A percentile compares a stretch with the other conserved stretches of the same genome.
These are phyloP conservation scores for Cylloceria caligata DNA, from an alignment of 2,888 invertebrate species.

Conservation along the genomic window DNA sequence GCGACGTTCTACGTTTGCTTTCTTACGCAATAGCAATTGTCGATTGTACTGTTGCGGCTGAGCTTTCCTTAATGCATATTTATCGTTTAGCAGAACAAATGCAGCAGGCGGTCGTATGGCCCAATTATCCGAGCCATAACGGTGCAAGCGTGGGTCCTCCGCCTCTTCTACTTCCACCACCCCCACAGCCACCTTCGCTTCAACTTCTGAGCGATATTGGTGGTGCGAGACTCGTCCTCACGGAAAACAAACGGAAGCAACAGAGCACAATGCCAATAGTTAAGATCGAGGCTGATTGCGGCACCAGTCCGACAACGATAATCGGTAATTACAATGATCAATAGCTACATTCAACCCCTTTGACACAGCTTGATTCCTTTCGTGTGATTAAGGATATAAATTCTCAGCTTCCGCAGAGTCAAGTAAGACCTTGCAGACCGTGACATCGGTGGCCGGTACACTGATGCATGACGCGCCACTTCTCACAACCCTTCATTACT, in stretches of 20 bases:
- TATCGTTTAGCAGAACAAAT: conserved; percentile 86
- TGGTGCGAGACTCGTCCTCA: conserved; percentile 89
- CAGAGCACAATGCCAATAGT: conserved; percentile 88
- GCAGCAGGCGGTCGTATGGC: conserved; percentile 91
- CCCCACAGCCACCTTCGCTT: conserved; percentile 88
- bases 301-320: conserved; percentile 79
- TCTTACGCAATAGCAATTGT: conserved; percentile 2
- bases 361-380: too few species aligned
- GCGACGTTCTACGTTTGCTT: not conserved
- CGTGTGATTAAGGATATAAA: too few species aligned
- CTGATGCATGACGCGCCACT: conserved; percentile 80
- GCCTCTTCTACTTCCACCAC: conserved; percentile 86
- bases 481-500: conserved; percentile 82
- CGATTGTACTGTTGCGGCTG: not conserved
- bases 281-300: conserved; percentile 90
- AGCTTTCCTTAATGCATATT: not conserved
- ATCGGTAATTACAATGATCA: conserved; percentile 77
- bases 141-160: conserved; percentile 84
- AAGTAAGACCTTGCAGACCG: conserved; percentile 81
- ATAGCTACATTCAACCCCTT: too few species aligned
- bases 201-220: conserved; percentile 86
- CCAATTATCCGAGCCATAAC: conserved; percentile 87
- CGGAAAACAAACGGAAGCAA: conserved; percentile 86
- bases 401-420: conserved; percentile 80
- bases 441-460: conserved; percentile 81